These are phyloP conservation scores for Terrapene triunguis DNA, from an alignment of 2,113 vertebrate species.

Conservation along the genomic window DNA sequence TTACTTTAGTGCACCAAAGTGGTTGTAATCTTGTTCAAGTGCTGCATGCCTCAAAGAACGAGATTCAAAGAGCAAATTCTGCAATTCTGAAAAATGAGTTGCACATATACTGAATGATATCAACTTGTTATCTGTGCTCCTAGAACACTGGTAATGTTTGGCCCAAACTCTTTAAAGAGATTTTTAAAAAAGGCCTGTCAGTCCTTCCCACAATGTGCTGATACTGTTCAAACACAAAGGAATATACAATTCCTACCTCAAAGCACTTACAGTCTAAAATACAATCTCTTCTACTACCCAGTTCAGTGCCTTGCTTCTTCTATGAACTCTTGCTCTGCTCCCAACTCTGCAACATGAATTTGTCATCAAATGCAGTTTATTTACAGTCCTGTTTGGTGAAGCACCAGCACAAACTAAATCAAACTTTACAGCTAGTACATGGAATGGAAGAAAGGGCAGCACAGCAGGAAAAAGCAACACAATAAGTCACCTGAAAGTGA, in stretches of 20 bases:
- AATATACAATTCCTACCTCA: not conserved
- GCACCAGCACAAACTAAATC: not conserved
- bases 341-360: not conserved
- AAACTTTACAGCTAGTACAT: not conserved
- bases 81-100: not conserved
- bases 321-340: not conserved
- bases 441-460: not conserved
- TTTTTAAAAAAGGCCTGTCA: not conserved
- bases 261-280: not conserved
- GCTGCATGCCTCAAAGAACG: not conserved
- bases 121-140: not conserved
- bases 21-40: not conserved
- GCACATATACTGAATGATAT: not conserved
- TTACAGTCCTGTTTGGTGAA: not conserved
- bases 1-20: not conserved
- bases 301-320: not conserved
- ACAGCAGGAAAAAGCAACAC: not conserved
- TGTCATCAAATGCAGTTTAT: not conserved
- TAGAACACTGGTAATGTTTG: not conserved
- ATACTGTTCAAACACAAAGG: not conserved
- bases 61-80: not conserved
- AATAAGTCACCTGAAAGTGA: not conserved
- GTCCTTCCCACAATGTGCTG: not conserved
- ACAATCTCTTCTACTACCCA: not conserved
- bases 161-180: not conserved